Evolutionary conservation across 2,888 invertebrate species (phyloP), one percentile per base, ranked within the genome.

Genomic region (Drosophila lutescens): DNA sequence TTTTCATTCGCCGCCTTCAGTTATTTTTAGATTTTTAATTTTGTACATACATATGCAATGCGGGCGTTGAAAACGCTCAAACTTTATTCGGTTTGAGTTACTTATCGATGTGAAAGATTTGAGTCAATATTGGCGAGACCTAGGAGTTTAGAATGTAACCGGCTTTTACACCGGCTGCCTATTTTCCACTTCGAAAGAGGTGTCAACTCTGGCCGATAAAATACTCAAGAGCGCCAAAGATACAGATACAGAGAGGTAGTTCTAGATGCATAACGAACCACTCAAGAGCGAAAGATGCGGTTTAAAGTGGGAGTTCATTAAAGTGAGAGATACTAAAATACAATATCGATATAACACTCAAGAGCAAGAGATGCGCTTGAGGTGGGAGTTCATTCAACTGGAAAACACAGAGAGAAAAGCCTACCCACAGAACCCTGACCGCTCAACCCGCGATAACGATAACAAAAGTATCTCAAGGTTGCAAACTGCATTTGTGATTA

Each of bases 401-500:
- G 6, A 12, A 32, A 17, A 32, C 7, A n/a, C 30, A 15, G 10
- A 23, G 30, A 7, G n/a, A n/a, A 12, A n/a, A 17, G 32, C 12
- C 7, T 32, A 20, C 32, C 7, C 43, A 3, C 12, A 12, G 46
- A 46, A 13, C 65, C 56, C 23, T 62, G 67, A 57, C 65, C 57
- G 32, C 3, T 26, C 13, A 36, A 54, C 34, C 54, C 30, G 44
- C 30, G 84, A 86, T 86, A 80, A 79, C 30, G 58, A 59, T 36
- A 63, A 55, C 40, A 17, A 56, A 80, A 72, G 78, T 80, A 80
- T 69, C 56, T 88, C 84, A 82, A 86, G 86, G 88, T 69, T 84
- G 55, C 56, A 10, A 36, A 36, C 15, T 72, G 73, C 62, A 60
- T 38, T 71, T 2, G 20, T 26, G 34, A 62, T 49, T 70, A 12